Evolutionary conservation across 1,140 invertebrate species (phyloP).

Genomic region (Eupristina koningsbergeri): DNA sequence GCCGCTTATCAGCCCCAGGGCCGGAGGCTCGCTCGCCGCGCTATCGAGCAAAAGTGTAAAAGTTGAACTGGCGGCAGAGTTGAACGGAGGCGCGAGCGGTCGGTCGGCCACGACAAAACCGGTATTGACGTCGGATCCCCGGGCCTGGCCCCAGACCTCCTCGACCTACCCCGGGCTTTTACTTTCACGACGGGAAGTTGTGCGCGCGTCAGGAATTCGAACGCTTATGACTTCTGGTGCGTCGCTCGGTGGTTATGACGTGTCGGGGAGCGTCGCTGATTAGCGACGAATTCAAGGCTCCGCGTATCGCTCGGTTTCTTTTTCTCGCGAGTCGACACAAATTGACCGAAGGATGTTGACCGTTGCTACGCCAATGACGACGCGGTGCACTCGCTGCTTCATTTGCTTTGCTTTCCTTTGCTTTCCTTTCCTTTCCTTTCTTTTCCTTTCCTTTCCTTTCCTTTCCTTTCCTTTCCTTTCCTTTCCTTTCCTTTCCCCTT

Average conservation of each 20-base stretch:
- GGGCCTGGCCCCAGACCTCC: no score
- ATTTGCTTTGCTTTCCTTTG: neutral
- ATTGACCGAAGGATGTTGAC: neutral
- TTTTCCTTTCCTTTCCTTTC: no score
- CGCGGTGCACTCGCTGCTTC: no score
- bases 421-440: no score
- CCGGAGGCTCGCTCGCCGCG: no score
- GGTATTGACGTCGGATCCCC: conserved; percentile 7
- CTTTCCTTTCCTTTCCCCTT: neutral
- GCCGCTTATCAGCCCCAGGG: neutral
- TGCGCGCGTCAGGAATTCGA: conserved; percentile 6
- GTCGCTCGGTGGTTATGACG: conserved; percentile 1
- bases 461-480: no score
- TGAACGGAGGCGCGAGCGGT: neutral
- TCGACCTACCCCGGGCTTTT: neutral
- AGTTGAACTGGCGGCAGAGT: conserved; percentile 30
- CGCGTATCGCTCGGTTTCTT: neutral
- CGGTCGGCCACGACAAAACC: neutral
- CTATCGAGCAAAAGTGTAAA: conserved; percentile 11
- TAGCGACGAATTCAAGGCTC: conserved; percentile 17
- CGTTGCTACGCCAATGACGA: neutral
- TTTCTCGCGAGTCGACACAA: neutral
- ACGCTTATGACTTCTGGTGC: neutral
- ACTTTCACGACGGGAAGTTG: conserved; percentile 7
- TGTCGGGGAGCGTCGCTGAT: conserved; percentile 8